Conservation (phyloP, 1,140 invertebrate species). For the Heterodera carotae region DNA sequence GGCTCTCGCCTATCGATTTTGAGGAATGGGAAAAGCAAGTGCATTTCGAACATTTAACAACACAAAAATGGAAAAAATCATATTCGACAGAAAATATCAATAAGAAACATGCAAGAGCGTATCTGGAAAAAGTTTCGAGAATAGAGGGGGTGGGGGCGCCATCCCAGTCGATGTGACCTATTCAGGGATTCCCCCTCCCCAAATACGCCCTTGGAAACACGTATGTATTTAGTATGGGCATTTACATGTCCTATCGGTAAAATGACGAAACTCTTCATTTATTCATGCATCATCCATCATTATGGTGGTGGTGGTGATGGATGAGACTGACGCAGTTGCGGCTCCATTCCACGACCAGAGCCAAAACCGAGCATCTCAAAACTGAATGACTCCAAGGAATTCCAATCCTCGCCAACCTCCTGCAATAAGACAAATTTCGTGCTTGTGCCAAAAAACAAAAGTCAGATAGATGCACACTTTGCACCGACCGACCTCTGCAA, state of each 20-base stretch:
- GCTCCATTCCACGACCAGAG: background rate
- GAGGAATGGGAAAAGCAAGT: background rate
- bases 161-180: no score
- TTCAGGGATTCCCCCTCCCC: no score
- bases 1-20: background rate
- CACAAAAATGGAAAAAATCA: background rate
- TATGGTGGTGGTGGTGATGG: background rate
- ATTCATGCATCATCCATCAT: background rate
- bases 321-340: background rate
- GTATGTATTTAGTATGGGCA: no score
- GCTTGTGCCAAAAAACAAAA: background rate
- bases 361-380: conserved; percentile 11
- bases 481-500: background rate
- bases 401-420: background rate
- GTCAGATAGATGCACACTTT: background rate
- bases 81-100: background rate
- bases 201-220: no score
- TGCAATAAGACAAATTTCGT: background rate
- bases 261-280: no score
- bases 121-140: no score
- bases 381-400: background rate
- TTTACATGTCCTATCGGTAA: background rate
- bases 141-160: no score
- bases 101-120: no score
- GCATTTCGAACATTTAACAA: background rate